Evolutionary conservation across 2,888 invertebrate genomes (phyloP).

Genomic region (Erebia aethiops): DNA sequence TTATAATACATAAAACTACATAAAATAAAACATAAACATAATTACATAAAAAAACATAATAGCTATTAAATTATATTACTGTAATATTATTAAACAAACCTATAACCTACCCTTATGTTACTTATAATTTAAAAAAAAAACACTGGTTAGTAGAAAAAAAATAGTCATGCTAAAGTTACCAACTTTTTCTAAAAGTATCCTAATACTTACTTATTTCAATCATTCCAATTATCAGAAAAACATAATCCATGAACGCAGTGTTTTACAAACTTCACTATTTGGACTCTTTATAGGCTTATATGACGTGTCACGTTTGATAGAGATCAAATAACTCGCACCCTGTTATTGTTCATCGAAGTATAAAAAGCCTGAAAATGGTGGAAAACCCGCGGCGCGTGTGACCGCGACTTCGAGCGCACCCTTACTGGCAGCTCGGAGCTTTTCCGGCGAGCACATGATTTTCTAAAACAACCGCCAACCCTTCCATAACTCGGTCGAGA

Average conservation of each 20-base stretch:
- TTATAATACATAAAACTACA: too few relatives aligned
- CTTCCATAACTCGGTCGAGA: conserved; percentile 77
- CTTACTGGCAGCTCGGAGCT: conserved; percentile 58
- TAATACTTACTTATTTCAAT: conserved; percentile 68
- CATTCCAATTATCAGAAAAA: conserved; percentile 72
- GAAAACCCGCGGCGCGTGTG: conserved; percentile 49
- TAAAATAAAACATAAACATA: too few relatives aligned
- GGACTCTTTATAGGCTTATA: conserved; percentile 24
- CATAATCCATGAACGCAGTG: conserved; percentile 64
- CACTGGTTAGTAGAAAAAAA: background rate
- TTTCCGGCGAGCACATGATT: conserved; percentile 75
- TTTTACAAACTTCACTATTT: conserved; percentile 30
- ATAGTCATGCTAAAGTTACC: background rate
- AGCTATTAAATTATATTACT: background rate
- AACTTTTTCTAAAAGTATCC: background rate
- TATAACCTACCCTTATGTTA: background rate
- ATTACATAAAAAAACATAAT: too few relatives aligned
- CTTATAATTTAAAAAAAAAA: background rate
- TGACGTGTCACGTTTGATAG: conserved; percentile 35
- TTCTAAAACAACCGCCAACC: conserved; percentile 75
- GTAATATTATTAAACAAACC: too few relatives aligned
- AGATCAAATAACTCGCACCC: conserved; percentile 37
- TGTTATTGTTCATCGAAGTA: conserved; percentile 45
- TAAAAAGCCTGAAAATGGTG: conserved; percentile 37
- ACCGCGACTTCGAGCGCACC: conserved; percentile 54